These are phyloP conservation scores for Dione juno DNA, from an alignment of 2,888 invertebrate genomes.

Conservation along the genomic window DNA sequence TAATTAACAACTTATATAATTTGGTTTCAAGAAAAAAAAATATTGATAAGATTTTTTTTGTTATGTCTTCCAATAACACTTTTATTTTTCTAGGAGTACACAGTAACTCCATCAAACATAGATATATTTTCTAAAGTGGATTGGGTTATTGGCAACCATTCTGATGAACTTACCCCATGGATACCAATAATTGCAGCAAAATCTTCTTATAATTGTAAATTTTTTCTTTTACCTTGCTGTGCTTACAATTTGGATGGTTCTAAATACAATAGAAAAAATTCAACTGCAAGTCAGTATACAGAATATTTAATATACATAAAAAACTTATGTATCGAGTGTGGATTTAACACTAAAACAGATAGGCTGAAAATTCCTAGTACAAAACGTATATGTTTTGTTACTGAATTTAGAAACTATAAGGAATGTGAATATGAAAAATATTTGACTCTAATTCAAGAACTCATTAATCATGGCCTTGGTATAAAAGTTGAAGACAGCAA, in stretches of 20 bases:
- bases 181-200: slow-evolving; percentile 95
- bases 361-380: slow-evolving; percentile 98
- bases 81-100: slow-evolving; percentile 80
- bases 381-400: slow-evolving; percentile 92
- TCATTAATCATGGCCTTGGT: slow-evolving; percentile 61
- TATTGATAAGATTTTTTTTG: no score
- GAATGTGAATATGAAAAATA: slow-evolving; percentile 61
- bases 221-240: slow-evolving; percentile 97
- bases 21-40: not conserved
- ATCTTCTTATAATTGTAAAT: slow-evolving; percentile 89
- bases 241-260: slow-evolving; percentile 94
- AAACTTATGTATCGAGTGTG: slow-evolving; percentile 85
- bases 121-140: slow-evolving; percentile 88
- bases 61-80: not conserved
- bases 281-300: slow-evolving; percentile 89
- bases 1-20: not conserved
- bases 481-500: slow-evolving; percentile 38
- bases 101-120: slow-evolving; percentile 87
- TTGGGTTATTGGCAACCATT: slow-evolving; percentile 99
- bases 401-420: slow-evolving; percentile 78
- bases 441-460: slow-evolving; percentile 70
- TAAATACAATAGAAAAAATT: slow-evolving; percentile 90
- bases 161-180: slow-evolving; percentile 99
- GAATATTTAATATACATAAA: slow-evolving; percentile 88
- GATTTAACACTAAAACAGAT: slow-evolving; percentile 90